phyloP scores from a whole-genome alignment of 2,797 vertebrate species.

The Sciaenops ocellatus region DNA sequence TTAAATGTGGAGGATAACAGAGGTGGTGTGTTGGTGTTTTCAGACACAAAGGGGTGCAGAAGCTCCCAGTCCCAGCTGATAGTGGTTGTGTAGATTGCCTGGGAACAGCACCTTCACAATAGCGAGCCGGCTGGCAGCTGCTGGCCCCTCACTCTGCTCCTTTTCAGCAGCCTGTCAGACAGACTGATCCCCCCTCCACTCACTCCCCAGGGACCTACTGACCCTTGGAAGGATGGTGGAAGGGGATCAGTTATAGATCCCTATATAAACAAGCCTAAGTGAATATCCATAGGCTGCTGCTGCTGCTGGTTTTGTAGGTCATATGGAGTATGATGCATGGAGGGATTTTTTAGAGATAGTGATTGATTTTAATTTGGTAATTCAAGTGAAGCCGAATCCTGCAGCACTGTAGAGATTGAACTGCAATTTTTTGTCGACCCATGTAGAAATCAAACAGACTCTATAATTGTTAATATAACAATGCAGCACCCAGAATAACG shows the following conservation, averaged over 20 bases:
- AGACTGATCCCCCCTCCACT: conserved; percentile 75
- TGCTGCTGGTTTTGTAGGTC: conserved; percentile 29
- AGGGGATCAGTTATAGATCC: conserved; percentile 65
- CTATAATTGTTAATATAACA: not conserved
- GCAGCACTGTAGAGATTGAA: no score
- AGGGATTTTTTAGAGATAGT: conserved; percentile 14
- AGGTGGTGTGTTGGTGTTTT: conserved; percentile 48
- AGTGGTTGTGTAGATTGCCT: conserved; percentile 71
- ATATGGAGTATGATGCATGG: not conserved
- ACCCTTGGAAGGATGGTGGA: conserved; percentile 60
- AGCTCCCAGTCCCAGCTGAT: conserved; percentile 69
- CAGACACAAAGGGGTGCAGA: conserved; percentile 80
- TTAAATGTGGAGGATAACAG: not conserved
- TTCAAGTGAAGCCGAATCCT: not conserved
- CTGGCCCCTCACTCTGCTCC: conserved; percentile 72
- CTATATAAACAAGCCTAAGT: conserved; percentile 67
- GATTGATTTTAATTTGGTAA: conserved; percentile 22
- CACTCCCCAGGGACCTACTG: conserved; percentile 73
- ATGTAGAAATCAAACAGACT: not conserved
- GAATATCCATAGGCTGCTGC: conserved; percentile 42
- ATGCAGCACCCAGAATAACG: conserved; percentile 13
- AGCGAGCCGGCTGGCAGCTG: conserved; percentile 80
- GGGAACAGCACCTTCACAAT: conserved; percentile 82
- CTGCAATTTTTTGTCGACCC: not conserved
- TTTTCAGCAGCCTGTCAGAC: conserved; percentile 81